Conservation (phyloP, 2,113 vertebrate species). For the Bagarius yarrelli region DNA sequence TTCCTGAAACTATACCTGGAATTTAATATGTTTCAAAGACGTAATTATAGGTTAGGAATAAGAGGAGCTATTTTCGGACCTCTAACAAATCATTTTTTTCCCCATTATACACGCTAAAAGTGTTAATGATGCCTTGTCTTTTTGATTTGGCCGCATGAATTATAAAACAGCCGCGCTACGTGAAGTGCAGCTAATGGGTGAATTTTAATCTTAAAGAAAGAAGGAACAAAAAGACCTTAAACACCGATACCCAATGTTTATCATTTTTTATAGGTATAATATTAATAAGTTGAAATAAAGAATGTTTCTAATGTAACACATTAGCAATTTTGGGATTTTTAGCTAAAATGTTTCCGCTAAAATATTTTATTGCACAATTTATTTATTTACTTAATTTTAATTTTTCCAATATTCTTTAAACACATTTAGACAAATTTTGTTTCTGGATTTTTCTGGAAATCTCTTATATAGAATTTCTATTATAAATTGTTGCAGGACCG, state of each 20-base stretch:
- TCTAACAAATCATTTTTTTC: constrained; percentile 73
- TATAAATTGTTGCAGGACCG: no score
- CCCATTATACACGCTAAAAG: constrained; percentile 73
- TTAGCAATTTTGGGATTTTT: not conserved
- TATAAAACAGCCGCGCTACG: constrained; percentile 69
- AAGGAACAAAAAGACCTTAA: constrained; percentile 22
- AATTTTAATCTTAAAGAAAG: constrained; percentile 61
- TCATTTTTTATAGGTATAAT: not conserved
- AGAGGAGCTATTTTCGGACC: constrained; percentile 71
- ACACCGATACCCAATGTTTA: constrained; percentile 51
- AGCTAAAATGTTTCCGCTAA: no score
- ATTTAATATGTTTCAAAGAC: constrained; percentile 74
- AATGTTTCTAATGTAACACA: not conserved
- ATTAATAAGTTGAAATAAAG: not conserved
- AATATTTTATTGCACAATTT: no score
- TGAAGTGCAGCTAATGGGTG: constrained; percentile 65
- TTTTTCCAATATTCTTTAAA: no score
- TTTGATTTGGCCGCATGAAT: constrained; percentile 73
- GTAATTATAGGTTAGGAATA: constrained; percentile 71
- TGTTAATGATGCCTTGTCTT: constrained; percentile 75
- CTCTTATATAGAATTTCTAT: no score
- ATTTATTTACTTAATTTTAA: no score
- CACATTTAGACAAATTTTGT: no score
- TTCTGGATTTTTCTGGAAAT: no score
- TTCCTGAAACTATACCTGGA: constrained; percentile 68